Percentiles rank a stretch among this genome's conserved stretches.
Evolutionary conservation across 2,888 invertebrate genomes (phyloP).

Genomic region (Heliothis peltigera): DNA sequence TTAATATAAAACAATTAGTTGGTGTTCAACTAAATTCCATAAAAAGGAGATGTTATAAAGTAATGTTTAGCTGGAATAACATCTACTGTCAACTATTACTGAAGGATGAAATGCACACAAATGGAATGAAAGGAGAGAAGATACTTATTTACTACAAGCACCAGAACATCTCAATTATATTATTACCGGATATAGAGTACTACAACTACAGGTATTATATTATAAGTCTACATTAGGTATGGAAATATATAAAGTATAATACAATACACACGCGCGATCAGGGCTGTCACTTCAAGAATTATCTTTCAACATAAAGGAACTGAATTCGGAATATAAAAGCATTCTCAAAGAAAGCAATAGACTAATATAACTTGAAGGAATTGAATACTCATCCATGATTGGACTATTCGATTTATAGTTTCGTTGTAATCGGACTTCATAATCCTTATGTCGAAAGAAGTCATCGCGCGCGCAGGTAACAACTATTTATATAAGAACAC

Average conservation of each 20-base stretch:
- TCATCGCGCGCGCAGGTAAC: constrained; percentile 46
- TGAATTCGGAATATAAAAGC: neutral
- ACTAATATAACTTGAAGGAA: constrained; percentile 10
- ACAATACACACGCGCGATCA: constrained; percentile 46
- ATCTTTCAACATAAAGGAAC: constrained; percentile 8
- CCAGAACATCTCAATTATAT: constrained; percentile 82
- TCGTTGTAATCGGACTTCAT: constrained; percentile 47
- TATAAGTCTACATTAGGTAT: constrained; percentile 62
- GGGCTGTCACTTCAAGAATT: constrained; percentile 4
- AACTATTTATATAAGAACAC: constrained; percentile 47
- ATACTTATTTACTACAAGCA: constrained; percentile 86
- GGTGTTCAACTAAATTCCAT: constrained; percentile 44
- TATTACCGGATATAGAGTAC: constrained; percentile 69
- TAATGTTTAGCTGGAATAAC: constrained; percentile 37
- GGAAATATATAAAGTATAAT: constrained; percentile 58
- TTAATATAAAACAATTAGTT: constrained; percentile 54
- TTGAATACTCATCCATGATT: constrained; percentile 24
- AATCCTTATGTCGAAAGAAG: constrained; percentile 16
- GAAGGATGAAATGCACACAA: constrained; percentile 76
- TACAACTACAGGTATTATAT: constrained; percentile 65
- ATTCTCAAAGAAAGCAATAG: constrained; percentile 5
- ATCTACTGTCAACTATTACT: constrained; percentile 53
- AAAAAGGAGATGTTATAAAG: constrained; percentile 42
- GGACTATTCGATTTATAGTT: constrained; percentile 17
- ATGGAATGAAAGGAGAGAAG: constrained; percentile 83